Percentiles rank a stretch among this genome's conserved stretches.
These are phyloP conservation scores for Hydrochoerus hydrochaeris DNA, from an alignment of 2,113 vertebrate genomes.

Conservation along the genomic window DNA sequence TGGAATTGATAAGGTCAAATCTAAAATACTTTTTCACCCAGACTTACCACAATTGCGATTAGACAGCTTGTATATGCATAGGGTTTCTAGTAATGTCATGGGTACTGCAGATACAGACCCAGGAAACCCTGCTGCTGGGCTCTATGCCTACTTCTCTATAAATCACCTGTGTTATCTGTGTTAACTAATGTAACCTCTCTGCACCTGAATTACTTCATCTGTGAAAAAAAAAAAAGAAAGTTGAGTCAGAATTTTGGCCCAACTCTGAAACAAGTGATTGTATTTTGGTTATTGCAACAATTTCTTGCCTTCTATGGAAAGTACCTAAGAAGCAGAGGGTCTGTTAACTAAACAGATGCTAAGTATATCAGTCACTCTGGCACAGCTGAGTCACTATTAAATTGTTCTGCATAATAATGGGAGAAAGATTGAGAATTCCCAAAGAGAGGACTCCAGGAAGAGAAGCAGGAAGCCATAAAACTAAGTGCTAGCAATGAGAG, in stretches of 20 bases:
- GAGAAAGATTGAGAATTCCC: neutral
- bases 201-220: neutral
- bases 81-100: neutral
- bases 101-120: neutral
- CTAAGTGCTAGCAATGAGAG: neutral
- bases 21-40: constrained; percentile 2
- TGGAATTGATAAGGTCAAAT: neutral
- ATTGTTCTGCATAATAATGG: neutral
- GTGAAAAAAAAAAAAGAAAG: neutral
- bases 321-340: neutral
- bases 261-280: neutral
- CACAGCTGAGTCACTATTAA: neutral
- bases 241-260: neutral
- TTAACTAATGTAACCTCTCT: neutral
- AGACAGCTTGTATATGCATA: neutral
- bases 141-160: neutral
- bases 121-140: neutral
- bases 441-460: neutral
- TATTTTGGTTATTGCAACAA: neutral
- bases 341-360: neutral
- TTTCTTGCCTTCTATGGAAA: neutral
- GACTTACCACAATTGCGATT: neutral
- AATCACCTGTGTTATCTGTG: neutral
- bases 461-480: neutral
- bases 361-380: neutral